Conservation (phyloP, 1,140 invertebrate species). For the Stenopsyche tienmushanensis region DNA sequence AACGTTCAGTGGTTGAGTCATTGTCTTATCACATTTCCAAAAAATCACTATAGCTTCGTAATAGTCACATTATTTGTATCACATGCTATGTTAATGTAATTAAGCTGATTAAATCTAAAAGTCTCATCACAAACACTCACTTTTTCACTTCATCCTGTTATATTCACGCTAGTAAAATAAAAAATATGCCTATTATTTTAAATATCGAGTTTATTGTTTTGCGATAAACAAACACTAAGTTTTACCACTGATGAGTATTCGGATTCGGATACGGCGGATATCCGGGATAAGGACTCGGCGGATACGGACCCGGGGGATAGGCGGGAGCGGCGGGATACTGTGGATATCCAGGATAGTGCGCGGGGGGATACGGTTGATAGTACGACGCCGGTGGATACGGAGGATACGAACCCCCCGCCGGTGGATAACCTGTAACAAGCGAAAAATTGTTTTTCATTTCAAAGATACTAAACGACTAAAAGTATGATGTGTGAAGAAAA, state of each 20-base stretch:
- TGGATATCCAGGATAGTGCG: conserved; percentile 55
- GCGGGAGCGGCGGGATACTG: conserved; percentile 45
- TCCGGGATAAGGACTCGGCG: conserved; percentile 50
- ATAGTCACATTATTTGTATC: neutral
- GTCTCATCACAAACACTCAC: no score
- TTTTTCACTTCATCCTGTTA: no score
- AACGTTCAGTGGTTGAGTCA: neutral
- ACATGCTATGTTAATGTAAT: no score
- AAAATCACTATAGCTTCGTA: neutral
- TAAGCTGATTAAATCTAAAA: no score
- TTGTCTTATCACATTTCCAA: neutral
- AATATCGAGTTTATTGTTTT: no score
- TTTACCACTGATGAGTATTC: conserved; percentile 47
- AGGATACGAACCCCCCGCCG: conserved; percentile 50
- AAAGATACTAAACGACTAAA: no score
- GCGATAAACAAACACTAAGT: no score
- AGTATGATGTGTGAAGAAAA: no score
- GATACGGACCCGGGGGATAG: conserved; percentile 44
- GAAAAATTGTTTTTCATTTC: conserved; percentile 5
- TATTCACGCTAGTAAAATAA: no score
- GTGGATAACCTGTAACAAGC: conserved; percentile 48
- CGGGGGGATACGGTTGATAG: conserved; percentile 54
- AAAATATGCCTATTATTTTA: no score
- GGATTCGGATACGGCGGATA: conserved; percentile 56
- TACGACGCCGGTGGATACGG: conserved; percentile 54